phyloP scores from a whole-genome alignment of 2,113 vertebrate genomes.

The Malaclemys terrapin region DNA sequence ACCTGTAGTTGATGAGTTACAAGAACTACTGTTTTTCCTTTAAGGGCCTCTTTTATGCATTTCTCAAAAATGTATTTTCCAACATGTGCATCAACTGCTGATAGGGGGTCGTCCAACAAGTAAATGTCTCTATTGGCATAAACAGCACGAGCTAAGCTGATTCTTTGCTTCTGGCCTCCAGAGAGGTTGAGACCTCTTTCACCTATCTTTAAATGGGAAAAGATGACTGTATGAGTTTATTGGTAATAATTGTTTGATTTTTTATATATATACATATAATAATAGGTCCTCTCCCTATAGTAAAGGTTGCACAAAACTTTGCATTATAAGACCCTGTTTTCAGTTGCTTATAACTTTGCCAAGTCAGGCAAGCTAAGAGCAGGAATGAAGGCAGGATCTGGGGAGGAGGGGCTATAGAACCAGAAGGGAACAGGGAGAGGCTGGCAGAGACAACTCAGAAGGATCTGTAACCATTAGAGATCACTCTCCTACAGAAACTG shows the following conservation, averaged over 20 bases:
- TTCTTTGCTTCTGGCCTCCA: slow-evolving; percentile 84
- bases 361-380: background rate
- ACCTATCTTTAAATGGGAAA: slow-evolving; percentile 76
- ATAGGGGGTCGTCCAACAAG: slow-evolving; percentile 85
- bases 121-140: slow-evolving; percentile 83
- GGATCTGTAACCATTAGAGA: no score
- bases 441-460: no score
- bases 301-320: background rate
- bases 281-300: background rate
- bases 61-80: slow-evolving; percentile 86
- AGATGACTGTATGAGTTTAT: background rate
- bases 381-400: no score
- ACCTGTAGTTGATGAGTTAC: slow-evolving; percentile 87
- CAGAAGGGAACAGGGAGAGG: no score
- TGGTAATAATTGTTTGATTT: background rate
- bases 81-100: slow-evolving; percentile 83
- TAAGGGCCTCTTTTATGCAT: slow-evolving; percentile 80
- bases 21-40: slow-evolving; percentile 80
- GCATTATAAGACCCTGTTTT: background rate
- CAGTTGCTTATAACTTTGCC: background rate
- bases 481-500: no score
- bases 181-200: slow-evolving; percentile 85
- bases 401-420: no score
- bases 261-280: background rate
- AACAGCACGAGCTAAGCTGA: slow-evolving; percentile 83